Evolutionary conservation across 1,140 invertebrate species (phyloP), one percentile per base, ranked within the genome.

Genomic region (Atopsyche davidsoni): DNA sequence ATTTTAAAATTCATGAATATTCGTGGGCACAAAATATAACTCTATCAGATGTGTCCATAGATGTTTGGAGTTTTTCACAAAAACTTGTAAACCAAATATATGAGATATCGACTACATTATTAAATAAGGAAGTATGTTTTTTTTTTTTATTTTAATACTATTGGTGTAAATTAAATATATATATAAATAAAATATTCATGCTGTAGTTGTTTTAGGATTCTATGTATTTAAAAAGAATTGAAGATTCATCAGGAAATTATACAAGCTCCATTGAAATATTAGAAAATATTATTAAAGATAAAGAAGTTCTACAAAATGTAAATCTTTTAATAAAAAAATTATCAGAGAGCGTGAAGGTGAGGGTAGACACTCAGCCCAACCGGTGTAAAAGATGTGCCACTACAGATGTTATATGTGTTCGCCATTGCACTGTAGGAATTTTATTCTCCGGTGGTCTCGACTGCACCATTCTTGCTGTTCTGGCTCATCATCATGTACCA

Each of bases 381-480:
- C 75, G 72, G 64, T 92, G 87, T 61, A 78, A 78, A 62, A 64
- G 72, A 32, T 89, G 86, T 62, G 64, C 80, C 32, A 61, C 51
- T 56, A 51, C 53, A n/a, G 47, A 59, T 48, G 52, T 53, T 40
- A 52, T 42, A 2, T 43, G 40, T 17, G 59, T 63, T 64, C 47
- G 52, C 41, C 91, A 95, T 73, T 74, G 87, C 14, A 85, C 86
- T 68, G 70, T 92, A 28, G 92, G 85, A 23, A 70, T 98, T 51
- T 72, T 96, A 57, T 98, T 97, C 76, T 98, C 94, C 59, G 95
- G 95, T 45, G 96, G 96, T 19, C 73, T 98, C 10, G 96, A 98
- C 73, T 98, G 94, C 35, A 83, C 90, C 19, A 79, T 97, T 59
- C 70, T 98, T 53, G 86, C 94, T 23, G 73, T 82, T 23, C 64